Base-by-base conservation (phyloP, 2,888 invertebrate genomes). In the Drosophila nigricruria region DNA sequence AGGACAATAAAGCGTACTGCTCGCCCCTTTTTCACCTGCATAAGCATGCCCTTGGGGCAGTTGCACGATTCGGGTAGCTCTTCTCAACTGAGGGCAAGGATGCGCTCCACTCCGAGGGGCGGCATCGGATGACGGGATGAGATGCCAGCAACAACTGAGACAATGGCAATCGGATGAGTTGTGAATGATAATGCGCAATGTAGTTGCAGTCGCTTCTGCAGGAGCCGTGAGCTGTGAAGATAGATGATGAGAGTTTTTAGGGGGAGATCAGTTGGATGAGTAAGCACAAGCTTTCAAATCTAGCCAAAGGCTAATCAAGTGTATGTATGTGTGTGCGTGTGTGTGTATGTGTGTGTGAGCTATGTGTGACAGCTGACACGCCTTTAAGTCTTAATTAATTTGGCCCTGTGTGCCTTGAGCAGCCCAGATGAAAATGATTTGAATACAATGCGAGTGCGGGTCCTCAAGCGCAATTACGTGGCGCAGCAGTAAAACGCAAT, bases 141-240 rank as follows among this genome's bases (percentile, higher is more conserved):
- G 20, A 20, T 14, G 42, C 20, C 42, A n/a, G 34, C 14, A 50
- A 32, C 50, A 66, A 73, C 70, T 70, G 58, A 83, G 83, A 86
- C 83, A 86, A 83, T 84, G 77, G 70, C 82, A 84, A 84, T 87
- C 82, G 85, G 84, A 85, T 87, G 85, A 85, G 87, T 85, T 84
- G 82, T 82, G 87, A 85, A 85, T 87, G 84, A 87, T 85, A 85
- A 83, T 83, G 79, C 82, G 65, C 61, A 66, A 52, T 52, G 40
- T 32, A 34, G 72, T 71, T 60, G 60, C 38, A 52, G 25, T 52
- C 23, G 52, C 52, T n/a, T 36, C 16, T 23, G 23, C 52, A 34
- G 18, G 30, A 16, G 18, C 45, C 50, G 18, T 53, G 47, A 47
- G 69, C 66, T 76, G 70, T 58, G 61, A 27, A 62, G 27, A 38